phyloP scores from a whole-genome alignment of 2,888 invertebrate species.

The Harpagoxenus sublaevis region DNA sequence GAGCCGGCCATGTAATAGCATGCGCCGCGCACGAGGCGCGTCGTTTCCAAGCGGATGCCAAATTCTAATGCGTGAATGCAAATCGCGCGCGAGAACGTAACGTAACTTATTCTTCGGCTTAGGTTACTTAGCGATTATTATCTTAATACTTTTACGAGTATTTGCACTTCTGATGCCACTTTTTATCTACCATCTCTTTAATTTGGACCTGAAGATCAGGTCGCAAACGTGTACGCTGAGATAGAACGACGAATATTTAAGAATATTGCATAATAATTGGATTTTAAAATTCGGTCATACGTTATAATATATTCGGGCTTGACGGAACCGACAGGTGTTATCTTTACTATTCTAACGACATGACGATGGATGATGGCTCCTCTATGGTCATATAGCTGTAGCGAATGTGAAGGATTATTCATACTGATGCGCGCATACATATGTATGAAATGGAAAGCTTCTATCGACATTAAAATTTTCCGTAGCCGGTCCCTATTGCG shows the following conservation, averaged over 20 bases:
- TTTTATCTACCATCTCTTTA: neutral
- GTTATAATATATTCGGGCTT: neutral
- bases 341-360: conserved; percentile 27
- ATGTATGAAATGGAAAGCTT: conserved; percentile 34
- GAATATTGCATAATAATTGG: neutral
- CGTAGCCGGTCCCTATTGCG: conserved; percentile 12
- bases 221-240: neutral
- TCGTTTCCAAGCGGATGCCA: conserved; percentile 5
- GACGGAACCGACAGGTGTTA: conserved; percentile 15
- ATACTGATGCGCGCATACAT: conserved; percentile 53
- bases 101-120: neutral
- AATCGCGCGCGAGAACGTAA: neutral
- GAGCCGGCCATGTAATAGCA: conserved; percentile 21
- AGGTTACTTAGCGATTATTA: neutral
- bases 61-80: conserved; percentile 29
- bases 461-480: conserved; percentile 51
- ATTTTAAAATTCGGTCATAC: neutral
- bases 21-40: neutral
- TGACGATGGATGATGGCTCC: conserved; percentile 49
- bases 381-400: conserved; percentile 28
- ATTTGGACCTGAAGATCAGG: neutral
- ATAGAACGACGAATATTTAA: neutral
- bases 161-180: neutral
- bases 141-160: neutral
- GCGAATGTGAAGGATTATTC: conserved; percentile 44